These are phyloP conservation scores for Leptoteleia sp. DNA, from an alignment of 1,140 invertebrate genomes.

Conservation along the genomic window DNA sequence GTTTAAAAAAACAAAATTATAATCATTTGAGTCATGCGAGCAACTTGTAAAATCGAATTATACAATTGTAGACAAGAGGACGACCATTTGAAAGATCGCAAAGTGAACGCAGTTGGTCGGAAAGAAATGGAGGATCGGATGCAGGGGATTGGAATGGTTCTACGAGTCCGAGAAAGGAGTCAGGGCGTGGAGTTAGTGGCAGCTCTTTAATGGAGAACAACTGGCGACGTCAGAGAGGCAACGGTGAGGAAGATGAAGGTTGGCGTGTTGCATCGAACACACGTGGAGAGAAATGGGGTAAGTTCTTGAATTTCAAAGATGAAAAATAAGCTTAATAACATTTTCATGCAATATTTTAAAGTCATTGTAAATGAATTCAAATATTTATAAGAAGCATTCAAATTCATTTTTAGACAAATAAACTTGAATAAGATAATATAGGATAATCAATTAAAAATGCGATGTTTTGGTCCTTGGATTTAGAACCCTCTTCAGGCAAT, in stretches of 20 bases:
- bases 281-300: conserved; percentile 82
- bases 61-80: conserved; percentile 70
- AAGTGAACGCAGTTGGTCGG: conserved; percentile 82
- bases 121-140: conserved; percentile 84
- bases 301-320: no score
- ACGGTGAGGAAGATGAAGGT: conserved; percentile 84
- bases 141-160: conserved; percentile 83
- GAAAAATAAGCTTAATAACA: no score
- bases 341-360: no score
- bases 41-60: neutral
- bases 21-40: no score
- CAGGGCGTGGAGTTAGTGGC: conserved; percentile 79
- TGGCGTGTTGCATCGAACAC: conserved; percentile 80
- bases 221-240: conserved; percentile 83
- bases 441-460: no score
- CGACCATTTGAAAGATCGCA: conserved; percentile 79
- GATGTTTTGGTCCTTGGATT: no score
- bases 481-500: no score
- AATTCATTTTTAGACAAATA: no score
- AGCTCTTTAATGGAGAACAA: conserved; percentile 83
- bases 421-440: no score
- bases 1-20: no score
- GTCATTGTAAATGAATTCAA: no score
- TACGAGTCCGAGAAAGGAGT: conserved; percentile 84
- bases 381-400: no score